phyloP scores from a whole-genome alignment of 2,888 invertebrate species.

The Perithous albicinctus region DNA sequence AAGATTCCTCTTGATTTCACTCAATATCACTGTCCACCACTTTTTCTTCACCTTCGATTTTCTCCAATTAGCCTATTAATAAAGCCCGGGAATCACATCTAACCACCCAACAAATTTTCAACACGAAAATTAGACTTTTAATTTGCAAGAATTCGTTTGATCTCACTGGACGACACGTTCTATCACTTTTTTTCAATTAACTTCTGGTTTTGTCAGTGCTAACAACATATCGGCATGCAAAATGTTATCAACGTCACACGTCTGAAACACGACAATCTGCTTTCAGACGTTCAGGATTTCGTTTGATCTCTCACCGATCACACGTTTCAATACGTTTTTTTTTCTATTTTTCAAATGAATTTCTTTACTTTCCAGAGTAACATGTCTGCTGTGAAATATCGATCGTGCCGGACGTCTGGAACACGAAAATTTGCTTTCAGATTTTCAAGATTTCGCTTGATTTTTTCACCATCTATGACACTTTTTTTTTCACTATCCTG shows the following conservation, averaged over 20 bases:
- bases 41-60: background rate
- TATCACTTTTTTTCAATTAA: background rate
- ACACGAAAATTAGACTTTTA: background rate
- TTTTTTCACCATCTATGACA: background rate
- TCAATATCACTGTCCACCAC: background rate
- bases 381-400: background rate
- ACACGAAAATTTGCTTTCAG: background rate
- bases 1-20: constrained; percentile 1
- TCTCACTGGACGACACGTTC: constrained; percentile 1
- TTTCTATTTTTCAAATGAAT: too few species aligned
- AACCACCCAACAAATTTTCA: background rate
- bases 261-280: too few species aligned
- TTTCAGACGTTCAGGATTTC: too few species aligned
- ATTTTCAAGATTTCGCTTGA: background rate
- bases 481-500: background rate
- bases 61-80: background rate
- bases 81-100: background rate
- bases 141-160: background rate
- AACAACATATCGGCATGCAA: background rate
- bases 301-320: too few species aligned
- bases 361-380: too few species aligned
- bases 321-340: too few species aligned
- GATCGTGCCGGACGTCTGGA: background rate
- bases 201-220: background rate
- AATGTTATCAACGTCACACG: too few species aligned